Evolutionary conservation across 2,888 invertebrate genomes (phyloP).

Genomic region (Cantharis lateralis): DNA sequence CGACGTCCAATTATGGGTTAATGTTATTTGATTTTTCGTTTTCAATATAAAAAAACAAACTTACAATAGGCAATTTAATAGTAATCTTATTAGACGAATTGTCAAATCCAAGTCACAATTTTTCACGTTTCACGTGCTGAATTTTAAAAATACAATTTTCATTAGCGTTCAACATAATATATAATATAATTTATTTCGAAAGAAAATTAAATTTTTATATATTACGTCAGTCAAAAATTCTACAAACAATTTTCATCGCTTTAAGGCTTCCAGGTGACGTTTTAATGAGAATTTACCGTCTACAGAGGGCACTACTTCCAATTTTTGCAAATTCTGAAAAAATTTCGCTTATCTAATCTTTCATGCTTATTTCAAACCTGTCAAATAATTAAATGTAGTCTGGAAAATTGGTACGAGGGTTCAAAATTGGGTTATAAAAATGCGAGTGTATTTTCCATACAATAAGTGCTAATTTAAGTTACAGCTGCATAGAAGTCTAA

Average conservation of each 20-base stretch:
- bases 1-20: conserved; percentile 17
- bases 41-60: neutral
- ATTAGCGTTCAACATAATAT: neutral
- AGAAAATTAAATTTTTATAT: neutral
- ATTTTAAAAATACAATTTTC: neutral
- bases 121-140: neutral
- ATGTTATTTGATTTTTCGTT: conserved; percentile 18
- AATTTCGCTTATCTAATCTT: neutral
- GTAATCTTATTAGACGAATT: neutral
- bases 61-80: neutral
- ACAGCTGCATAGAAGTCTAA: neutral
- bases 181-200: neutral
- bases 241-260: neutral
- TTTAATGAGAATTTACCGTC: neutral
- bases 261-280: neutral
- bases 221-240: neutral
- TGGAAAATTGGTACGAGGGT: neutral
- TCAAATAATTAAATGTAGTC: neutral
- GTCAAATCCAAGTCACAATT: neutral
- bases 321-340: neutral
- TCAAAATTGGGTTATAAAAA: conserved; percentile 1
- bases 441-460: neutral
- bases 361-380: neutral
- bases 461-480: conserved; percentile 1
- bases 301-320: neutral